Evolutionary conservation across 2,797 vertebrate genomes (phyloP), one percentile per base, ranked within the genome.

Genomic region (Lophius americanus): DNA sequence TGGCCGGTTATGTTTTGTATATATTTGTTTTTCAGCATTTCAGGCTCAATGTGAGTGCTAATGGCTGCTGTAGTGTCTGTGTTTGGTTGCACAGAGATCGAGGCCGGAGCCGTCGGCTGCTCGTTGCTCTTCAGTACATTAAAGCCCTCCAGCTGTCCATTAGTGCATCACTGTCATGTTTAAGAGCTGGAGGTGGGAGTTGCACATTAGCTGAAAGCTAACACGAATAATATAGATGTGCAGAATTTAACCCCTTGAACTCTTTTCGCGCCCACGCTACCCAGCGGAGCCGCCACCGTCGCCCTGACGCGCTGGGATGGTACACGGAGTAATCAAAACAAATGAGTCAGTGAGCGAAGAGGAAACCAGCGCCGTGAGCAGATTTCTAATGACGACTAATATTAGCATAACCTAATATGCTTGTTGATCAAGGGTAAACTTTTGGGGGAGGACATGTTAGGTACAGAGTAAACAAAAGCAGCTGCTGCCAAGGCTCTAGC

Each of bases 341-440:
- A 88, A 87, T 84, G 84, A 88, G 78, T 84, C 86, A 77, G 70
- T 33, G 82, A 79, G 42, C 53, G 60, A 51, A 52, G 68, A 70
- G 68, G 67, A 70, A 76, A 60, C 37, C 32, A 1, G 54, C 5
- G 76, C 81, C 73, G 78, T 81, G 83, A 89, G 87, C 85, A 48
- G 73, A 50, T 70, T 88, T n/a, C 71, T 84, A 81, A 90, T 79
- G 74, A 81, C 60, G 44, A 46, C 86, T 85, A 84, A 90, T 87
- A 91, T 92, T 88, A 89, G 73, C 89, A 89, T 90, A 88, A 89
- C 83, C 85, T 89, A 80, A 89, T 86, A 71, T 70, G 88, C 73
- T 70, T 88, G 87, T 87, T 92, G 82, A 88, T 86, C 64, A 83
- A 88, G 87, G 83, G 83, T 88, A 88, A 84, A 88, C 77, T 85